Evolutionary conservation across 2,113 vertebrate genomes (phyloP), one percentile per base, ranked within the genome.

Genomic region (Datnioides undecimradiatus): DNA sequence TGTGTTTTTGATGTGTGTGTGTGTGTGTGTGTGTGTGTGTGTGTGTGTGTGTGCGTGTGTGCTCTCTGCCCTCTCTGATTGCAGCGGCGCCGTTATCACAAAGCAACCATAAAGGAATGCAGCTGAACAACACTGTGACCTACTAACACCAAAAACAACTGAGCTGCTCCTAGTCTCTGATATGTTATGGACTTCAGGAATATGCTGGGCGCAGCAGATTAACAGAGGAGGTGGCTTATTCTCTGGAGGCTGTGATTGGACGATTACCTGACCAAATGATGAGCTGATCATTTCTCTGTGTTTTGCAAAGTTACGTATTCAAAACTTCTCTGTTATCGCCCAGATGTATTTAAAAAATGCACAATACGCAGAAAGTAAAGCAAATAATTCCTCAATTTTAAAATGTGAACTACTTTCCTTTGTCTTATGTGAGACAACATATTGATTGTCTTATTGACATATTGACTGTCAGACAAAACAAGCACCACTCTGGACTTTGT

Each of bases 81-180:
- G 27, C 6, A n/a, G 59, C 66, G 43, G 21, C 14, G 5, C 52
- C 34, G 14, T 14, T 45, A 62, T 63, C 75, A 69, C 52, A 60
- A 31, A 21, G 25, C 1, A 3, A 34, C 38, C 40, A 79, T 81
- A 48, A 81, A 77, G 43, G 54, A 82, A 78, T 74, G 60, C 46
- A 41, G 51, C 41, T 63, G 45, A 73, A 69, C 60, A 64, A 69
- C 80, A 63, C 3, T 1, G 65, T 76, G 83, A 84, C 88, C 90
- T 45, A 91, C 64, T 72, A 88, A 86, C 76, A 80, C 27, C 14
- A 58, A 66, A 3, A 23, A 60, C 19, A 41, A n/a, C n/a, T n/a
- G n/a, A n/a, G n/a, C n/a, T n/a, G n/a, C n/a, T n/a, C n/a, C n/a
- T n/a, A n/a, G n/a, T n/a, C n/a, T n/a, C n/a, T n/a, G n/a, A n/a